Base-by-base conservation (phyloP, 2,888 invertebrate genomes). In the Furcula furcula region DNA sequence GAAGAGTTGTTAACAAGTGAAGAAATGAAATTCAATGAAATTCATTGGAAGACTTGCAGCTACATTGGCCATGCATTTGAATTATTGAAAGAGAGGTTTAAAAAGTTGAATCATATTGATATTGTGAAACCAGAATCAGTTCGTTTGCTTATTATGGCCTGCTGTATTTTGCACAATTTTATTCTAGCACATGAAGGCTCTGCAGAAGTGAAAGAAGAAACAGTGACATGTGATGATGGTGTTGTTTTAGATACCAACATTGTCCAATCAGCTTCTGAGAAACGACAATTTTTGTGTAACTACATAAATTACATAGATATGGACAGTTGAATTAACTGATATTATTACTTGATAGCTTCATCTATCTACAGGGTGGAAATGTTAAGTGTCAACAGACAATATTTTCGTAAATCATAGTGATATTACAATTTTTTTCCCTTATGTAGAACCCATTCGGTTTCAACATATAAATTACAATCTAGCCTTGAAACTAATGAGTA, bases 21-120 rank as follows among this genome's bases (percentile, higher is more conserved):
- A 55, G 87, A 88, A 53, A 84, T 84, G 73, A 87, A 80, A 52
- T 87, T 83, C 45, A 88, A 88, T 70, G 82, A 87, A 46, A 51
- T 74, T 12, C 85, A 83, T 52, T 79, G 80, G 81, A 83, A 76
- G 45, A 67, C 84, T 14, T 65, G 68, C 4, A 68, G 69, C 31
- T 85, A 84, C 39, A 82, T 88, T 52, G 72, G 76, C 4, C 69
- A 72, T 55, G 81, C 88, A 9, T 85, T 88, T 74, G 82, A 83
- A 49, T 47, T 82, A 36, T 49, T 87, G 14, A 80, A 69, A 46
- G 76, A 76, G 26, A 79, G 73, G 44, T 86, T 87, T 59, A 71
- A 64, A 32, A 83, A 77, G 60, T 50, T 88, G 26, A 84, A 72
- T 52, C 65, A 76, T 34, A 73, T 87, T 42, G 79, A 82, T 43